phyloP scores from a whole-genome alignment of 2,113 vertebrate species.

The Gobio gobio region DNA sequence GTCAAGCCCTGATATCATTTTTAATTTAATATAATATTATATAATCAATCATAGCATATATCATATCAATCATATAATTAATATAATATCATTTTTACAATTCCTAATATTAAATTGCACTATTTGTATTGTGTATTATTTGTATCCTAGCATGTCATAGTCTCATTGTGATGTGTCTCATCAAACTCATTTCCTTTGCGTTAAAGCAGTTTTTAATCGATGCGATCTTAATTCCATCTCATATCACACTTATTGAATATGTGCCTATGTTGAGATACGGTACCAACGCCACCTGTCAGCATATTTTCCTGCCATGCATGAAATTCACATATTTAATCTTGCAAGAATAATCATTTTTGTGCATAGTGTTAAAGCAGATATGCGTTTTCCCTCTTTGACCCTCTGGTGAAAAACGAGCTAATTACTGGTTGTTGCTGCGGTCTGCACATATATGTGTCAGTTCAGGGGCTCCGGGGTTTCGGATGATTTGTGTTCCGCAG shows the following conservation, averaged over 20 bases:
- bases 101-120: neutral
- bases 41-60: neutral
- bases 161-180: neutral
- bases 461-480: neutral
- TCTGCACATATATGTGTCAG: conserved; percentile 16
- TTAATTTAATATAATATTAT: no score
- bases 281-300: conserved; percentile 13
- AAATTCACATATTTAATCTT: conserved; percentile 26
- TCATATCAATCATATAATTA: no score
- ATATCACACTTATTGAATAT: conserved; percentile 18
- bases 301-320: neutral
- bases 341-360: neutral
- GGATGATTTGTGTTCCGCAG: conserved; percentile 43
- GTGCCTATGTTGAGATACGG: conserved; percentile 4
- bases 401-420: conserved; percentile 22
- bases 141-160: neutral
- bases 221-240: conserved; percentile 20
- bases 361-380: neutral
- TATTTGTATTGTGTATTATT: neutral
- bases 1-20: no score
- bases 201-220: conserved; percentile 14
- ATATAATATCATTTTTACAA: no score
- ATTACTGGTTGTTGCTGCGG: conserved; percentile 18
- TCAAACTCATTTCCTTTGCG: neutral
- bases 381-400: neutral